These are phyloP conservation scores for Origma solitaria DNA, from an alignment of 2,113 vertebrate genomes.

Conservation along the genomic window DNA sequence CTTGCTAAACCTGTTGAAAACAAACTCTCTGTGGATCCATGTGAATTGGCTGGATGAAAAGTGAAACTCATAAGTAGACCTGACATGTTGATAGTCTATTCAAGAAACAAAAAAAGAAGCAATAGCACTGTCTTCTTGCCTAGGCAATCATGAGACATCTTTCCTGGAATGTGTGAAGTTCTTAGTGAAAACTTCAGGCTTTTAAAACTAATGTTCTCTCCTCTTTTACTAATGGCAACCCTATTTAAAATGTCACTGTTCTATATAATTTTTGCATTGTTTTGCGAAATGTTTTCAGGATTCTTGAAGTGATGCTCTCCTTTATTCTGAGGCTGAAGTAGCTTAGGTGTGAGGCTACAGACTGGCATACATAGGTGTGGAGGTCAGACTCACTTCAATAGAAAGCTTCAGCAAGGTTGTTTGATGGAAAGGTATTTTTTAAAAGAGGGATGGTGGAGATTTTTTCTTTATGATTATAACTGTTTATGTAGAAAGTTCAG, in stretches of 20 bases:
- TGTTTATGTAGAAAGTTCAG: background rate
- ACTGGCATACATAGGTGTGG: background rate
- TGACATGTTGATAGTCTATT: background rate
- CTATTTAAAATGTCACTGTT: background rate
- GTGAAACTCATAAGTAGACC: background rate
- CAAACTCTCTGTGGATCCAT: background rate
- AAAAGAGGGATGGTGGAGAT: background rate
- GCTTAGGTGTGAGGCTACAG: background rate
- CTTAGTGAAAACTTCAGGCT: background rate
- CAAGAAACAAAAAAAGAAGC: background rate
- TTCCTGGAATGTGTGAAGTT: background rate
- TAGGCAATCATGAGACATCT: background rate
- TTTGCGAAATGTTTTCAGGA: background rate
- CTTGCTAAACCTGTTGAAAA: background rate
- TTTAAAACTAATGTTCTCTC: background rate
- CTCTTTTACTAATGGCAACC: background rate
- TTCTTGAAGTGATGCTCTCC: accelerated
- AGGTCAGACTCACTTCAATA: background rate
- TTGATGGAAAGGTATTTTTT: background rate
- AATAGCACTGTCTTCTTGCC: background rate
- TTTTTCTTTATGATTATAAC: background rate
- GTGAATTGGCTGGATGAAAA: background rate
- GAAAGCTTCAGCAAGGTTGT: background rate
- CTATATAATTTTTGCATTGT: background rate
- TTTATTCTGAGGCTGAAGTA: background rate